Percentiles rank a stretch among this genome's conserved stretches.
Conservation (phyloP, 2,888 invertebrate genomes). For the Ctena decussata region DNA sequence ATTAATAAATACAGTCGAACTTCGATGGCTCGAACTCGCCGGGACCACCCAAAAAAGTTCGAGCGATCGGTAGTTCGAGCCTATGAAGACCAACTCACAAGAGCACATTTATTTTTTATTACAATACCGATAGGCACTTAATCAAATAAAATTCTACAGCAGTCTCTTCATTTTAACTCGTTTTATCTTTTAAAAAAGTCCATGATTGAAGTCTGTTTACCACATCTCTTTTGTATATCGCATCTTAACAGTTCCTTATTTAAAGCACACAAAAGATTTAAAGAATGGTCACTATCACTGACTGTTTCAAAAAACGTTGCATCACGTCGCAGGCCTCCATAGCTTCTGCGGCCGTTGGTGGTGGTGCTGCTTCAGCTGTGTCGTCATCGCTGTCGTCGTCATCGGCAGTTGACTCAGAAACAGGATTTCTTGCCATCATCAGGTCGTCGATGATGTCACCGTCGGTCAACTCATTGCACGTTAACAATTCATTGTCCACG, state of each 20-base stretch:
- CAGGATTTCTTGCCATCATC: neutral
- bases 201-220: neutral
- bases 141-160: too few species aligned
- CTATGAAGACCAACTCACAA: too few species aligned
- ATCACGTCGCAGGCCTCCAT: neutral
- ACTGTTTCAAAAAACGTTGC: neutral
- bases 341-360: neutral
- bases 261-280: neutral
- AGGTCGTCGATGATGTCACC: slow-evolving; percentile 9
- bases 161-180: too few species aligned
- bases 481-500: neutral
- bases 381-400: neutral
- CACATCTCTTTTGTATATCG: neutral
- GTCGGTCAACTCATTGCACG: neutral
- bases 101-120: too few species aligned
- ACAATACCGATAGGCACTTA: too few species aligned
- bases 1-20: too few species aligned
- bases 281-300: neutral
- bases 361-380: neutral
- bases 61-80: too few species aligned
- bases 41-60: too few species aligned
- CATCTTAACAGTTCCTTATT: neutral
- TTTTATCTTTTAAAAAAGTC: neutral
- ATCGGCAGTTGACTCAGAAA: neutral
- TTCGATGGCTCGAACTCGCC: too few species aligned